Evolutionary conservation across 2,797 vertebrate species (phyloP), one percentile per base, ranked within the genome.

Genomic region (Zalophus californianus): DNA sequence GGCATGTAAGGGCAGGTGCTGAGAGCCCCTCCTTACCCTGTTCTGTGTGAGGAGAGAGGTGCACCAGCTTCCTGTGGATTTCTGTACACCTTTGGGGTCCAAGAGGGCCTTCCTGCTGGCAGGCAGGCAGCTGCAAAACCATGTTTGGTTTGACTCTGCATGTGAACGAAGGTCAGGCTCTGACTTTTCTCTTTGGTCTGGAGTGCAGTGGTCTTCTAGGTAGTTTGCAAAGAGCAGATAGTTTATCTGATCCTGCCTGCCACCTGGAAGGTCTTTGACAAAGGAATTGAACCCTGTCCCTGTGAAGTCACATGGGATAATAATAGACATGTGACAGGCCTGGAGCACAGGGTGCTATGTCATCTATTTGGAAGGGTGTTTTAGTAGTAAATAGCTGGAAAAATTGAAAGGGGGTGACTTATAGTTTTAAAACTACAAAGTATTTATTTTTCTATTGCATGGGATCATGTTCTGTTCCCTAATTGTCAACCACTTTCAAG

Each of bases 141-240:
- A 25, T 93, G 89, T 96, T 91, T 50, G 82, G 7, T 96, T 90
- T 97, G 97, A 78, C 75, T 3, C 85, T 75, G 72, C 90, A 78
- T 91, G 87, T 75, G 95, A 90, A 78, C 16, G 0, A 93, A 11
- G 21, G 79, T 52, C 48, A 68, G 23, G 27, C 82, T 48, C 3
- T 5, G 1, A 58, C 73, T 89, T 54, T 82, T 64, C 84, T 97
- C 84, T 27, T 3, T 95, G 41, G 88, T 89, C 56, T 89, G n/a
- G 23, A 52, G 50, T 15, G 86, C 85, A 79, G 13, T 32, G 70
- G 3, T 38, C 87, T 85, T 90, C 82, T 73, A 83, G 85, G 44
- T 44, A 25, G 77, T 15, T 27, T 1, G 32, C 86, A 75, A 10
- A 73, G 75, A 35, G 16, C 62, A 13, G 27, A 29, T 12, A 0